Evolutionary conservation across 2,113 vertebrate genomes (phyloP).

Genomic region (Chaetodon auriga): DNA sequence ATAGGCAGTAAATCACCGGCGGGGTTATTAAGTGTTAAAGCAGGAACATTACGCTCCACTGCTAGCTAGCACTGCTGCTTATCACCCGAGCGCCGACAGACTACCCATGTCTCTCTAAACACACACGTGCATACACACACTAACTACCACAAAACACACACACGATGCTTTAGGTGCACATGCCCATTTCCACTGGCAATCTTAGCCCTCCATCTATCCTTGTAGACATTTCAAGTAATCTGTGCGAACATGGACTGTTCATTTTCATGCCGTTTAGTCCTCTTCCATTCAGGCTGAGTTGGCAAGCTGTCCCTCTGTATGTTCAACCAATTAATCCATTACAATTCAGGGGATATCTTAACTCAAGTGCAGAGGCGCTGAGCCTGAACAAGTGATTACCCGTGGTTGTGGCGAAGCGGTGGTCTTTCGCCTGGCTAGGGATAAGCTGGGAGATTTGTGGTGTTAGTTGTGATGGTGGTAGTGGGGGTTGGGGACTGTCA

Average conservation of each 20-base stretch:
- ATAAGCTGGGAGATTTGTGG: conserved; percentile 67
- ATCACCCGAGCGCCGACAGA: conserved; percentile 45
- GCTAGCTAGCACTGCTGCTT: conserved; percentile 58
- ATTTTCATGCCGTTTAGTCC: conserved; percentile 53
- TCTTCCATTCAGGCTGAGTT: conserved; percentile 46
- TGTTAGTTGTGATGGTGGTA: conserved; percentile 44
- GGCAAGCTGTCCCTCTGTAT: conserved; percentile 55
- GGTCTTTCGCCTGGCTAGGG: conserved; percentile 53
- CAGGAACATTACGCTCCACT: conserved; percentile 63
- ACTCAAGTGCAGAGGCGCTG: conserved; percentile 62
- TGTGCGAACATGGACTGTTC: conserved; percentile 25
- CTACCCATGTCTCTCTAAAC: conserved; percentile 43
- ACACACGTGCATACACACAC: conserved; percentile 14
- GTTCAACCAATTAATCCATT: conserved; percentile 75
- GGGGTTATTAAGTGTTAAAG: conserved; percentile 76
- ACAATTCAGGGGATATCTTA: conserved; percentile 67
- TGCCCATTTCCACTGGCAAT: conserved; percentile 20
- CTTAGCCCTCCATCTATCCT: conserved; percentile 40
- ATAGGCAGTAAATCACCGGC: conserved; percentile 72
- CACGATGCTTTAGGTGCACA: conserved; percentile 10
- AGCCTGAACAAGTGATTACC: conserved; percentile 71
- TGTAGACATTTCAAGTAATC: conserved; percentile 59
- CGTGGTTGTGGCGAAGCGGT: conserved; percentile 44
- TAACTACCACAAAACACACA: conserved; percentile 12
- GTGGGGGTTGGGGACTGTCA: conserved; percentile 41